A percentile compares a stretch with the other conserved stretches of the same genome.
Conservation (phyloP, 1,140 invertebrate species). For the Meteorus sp. region DNA sequence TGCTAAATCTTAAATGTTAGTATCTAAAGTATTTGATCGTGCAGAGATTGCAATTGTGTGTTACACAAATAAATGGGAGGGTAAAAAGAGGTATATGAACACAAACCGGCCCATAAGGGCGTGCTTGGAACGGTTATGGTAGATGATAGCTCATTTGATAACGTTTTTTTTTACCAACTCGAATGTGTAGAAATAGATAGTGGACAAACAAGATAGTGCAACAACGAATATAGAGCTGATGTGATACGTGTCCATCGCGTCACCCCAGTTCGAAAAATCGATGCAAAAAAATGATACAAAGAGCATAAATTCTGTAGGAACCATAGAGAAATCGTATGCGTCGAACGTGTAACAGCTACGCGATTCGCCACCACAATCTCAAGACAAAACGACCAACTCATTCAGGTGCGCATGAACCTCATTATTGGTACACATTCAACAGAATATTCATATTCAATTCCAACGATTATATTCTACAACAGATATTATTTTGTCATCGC, state of each 20-base stretch:
- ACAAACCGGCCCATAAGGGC: neutral
- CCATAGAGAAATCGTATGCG: conserved; percentile 31
- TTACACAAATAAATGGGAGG: no score
- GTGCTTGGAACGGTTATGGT: neutral
- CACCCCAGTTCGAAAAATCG: neutral
- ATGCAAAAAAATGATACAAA: neutral
- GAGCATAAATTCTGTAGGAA: neutral
- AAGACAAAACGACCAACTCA: conserved; percentile 2
- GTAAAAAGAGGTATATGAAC: conserved; percentile 4
- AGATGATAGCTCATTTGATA: conserved; percentile 1
- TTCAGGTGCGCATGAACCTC: neutral
- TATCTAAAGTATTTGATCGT: conserved; percentile 53
- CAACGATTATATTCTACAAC: no score
- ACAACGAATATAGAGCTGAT: no score
- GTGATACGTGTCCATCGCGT: no score
- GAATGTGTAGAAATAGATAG: no score
- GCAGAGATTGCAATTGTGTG: conserved; percentile 35
- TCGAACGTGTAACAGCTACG: conserved; percentile 50
- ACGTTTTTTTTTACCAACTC: no score
- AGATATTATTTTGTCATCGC: no score
- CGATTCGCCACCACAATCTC: conserved; percentile 38
- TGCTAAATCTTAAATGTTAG: conserved; percentile 53
- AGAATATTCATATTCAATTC: no score
- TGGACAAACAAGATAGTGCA: no score
- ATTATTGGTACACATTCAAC: no score